Conservation (phyloP, 2,888 invertebrate genomes). For the Sialis lutaria region DNA sequence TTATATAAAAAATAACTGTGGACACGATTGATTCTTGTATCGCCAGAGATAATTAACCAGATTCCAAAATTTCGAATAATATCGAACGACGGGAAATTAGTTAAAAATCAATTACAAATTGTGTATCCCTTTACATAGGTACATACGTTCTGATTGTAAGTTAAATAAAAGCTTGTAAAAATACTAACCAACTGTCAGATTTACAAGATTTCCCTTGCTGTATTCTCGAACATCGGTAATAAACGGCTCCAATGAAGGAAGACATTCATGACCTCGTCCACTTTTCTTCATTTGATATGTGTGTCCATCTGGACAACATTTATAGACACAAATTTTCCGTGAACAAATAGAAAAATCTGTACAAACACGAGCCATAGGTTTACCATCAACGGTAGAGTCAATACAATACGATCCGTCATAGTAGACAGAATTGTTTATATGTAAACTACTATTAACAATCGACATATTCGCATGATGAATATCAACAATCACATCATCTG, state of each 20-base stretch:
- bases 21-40: no score
- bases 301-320: slow-evolving; percentile 10
- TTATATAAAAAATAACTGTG: no score
- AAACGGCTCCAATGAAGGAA: slow-evolving; percentile 3
- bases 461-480: not conserved
- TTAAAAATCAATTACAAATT: no score
- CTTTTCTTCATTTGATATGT: slow-evolving; percentile 1
- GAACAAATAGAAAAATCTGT: not conserved
- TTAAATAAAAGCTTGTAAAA: no score
- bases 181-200: no score
- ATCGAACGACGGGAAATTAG: no score
- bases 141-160: no score
- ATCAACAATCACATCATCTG: not conserved
- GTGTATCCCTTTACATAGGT: no score
- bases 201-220: no score
- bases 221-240: not conserved
- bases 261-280: slow-evolving; percentile 4
- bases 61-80: no score
- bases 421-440: not conserved
- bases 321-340: slow-evolving; percentile 6
- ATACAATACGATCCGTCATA: not conserved
- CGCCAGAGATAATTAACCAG: no score
- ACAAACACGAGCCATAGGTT: slow-evolving; percentile 1
- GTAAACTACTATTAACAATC: slow-evolving; percentile 1
- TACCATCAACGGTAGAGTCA: not conserved